Evolutionary conservation across 2,113 vertebrate genomes (phyloP).

Genomic region (Euleptes europaea): DNA sequence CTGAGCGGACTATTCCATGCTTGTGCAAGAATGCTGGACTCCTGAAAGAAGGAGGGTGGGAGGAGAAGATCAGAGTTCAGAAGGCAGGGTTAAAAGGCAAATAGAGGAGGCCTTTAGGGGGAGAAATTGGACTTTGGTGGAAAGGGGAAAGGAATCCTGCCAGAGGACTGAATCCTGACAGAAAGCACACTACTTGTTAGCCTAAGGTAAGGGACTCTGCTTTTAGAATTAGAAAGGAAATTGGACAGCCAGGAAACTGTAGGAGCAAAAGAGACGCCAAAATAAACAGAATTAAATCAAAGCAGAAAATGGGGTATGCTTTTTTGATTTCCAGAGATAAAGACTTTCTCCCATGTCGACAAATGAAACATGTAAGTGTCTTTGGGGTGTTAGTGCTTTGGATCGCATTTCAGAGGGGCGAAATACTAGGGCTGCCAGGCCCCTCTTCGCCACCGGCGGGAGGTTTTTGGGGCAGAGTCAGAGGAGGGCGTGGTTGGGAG

Average conservation of each 20-base stretch:
- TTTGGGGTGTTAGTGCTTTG: neutral
- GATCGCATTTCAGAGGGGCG: constrained; percentile 14
- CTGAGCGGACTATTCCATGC: too few relatives aligned
- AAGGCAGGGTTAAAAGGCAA: neutral
- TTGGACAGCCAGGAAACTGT: neutral
- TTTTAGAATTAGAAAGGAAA: constrained; percentile 1
- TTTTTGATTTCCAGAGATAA: neutral
- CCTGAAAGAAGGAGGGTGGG: neutral
- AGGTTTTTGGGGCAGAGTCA: too few relatives aligned
- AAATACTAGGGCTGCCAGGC: too few relatives aligned
- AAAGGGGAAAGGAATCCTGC: neutral
- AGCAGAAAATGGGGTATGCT: neutral
- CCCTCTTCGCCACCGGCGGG: too few relatives aligned
- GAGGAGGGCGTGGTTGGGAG: too few relatives aligned
- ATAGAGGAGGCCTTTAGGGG: neutral
- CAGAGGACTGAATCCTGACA: neutral
- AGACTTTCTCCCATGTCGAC: neutral
- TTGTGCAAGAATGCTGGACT: neutral
- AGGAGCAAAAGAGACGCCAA: neutral
- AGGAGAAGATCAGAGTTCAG: neutral
- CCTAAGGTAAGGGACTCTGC: neutral
- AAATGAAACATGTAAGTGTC: neutral
- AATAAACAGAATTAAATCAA: neutral
- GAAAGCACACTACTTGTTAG: neutral
- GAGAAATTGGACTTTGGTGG: neutral